A percentile compares a stretch with the other conserved stretches of the same genome.
These are phyloP conservation scores for Telmatochromis sp. DNA, from an alignment of 2,113 vertebrate genomes.

Conservation along the genomic window DNA sequence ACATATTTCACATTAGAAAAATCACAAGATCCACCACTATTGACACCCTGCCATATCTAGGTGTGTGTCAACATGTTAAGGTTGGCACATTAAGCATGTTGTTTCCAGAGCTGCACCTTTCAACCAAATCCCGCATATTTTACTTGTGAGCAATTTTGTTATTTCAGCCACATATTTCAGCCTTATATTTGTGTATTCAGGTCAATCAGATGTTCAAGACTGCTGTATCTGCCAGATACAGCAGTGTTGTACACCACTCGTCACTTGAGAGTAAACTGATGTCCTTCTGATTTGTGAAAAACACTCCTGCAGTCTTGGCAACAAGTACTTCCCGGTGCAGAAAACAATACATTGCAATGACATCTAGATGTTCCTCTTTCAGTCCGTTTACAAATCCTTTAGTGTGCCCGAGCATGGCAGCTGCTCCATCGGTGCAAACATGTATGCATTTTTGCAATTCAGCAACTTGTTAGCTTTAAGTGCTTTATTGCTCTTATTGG, in stretches of 20 bases:
- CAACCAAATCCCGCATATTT: accelerated
- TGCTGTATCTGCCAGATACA: not conserved
- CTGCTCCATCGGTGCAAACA: not conserved
- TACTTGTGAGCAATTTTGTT: not conserved
- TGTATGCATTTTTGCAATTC: not conserved
- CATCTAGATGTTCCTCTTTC: not conserved
- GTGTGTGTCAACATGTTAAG: not conserved
- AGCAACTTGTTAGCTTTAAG: not conserved
- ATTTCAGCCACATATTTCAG: accelerated
- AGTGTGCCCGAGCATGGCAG: not conserved
- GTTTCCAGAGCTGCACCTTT: not conserved
- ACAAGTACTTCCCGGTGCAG: accelerated
- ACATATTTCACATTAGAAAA: not conserved
- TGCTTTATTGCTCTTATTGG: not conserved
- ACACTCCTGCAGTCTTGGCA: not conserved
- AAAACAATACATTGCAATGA: accelerated
- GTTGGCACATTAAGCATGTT: not conserved
- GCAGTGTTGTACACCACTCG: accelerated
- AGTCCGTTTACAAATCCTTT: accelerated
- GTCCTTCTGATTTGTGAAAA: not conserved
- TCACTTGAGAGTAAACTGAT: not conserved
- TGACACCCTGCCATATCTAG: not conserved
- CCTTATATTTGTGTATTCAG: not conserved
- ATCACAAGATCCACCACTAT: not conserved
- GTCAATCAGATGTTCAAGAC: not conserved